These are phyloP conservation scores for Parasteatoda tepidariorum DNA, from an alignment of 1,140 invertebrate genomes.

Conservation along the genomic window DNA sequence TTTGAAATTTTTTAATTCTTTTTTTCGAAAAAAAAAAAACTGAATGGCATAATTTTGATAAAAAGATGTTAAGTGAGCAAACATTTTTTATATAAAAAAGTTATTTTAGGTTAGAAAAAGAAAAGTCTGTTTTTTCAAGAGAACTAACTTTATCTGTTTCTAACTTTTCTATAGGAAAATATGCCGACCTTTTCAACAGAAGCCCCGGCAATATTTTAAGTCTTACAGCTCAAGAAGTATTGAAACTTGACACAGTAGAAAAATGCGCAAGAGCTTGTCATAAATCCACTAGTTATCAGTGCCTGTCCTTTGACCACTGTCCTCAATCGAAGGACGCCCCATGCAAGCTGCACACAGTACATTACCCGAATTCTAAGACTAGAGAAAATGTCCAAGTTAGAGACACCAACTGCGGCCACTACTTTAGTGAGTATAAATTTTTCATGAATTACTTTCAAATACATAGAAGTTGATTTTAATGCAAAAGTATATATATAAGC, in stretches of 20 bases:
- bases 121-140: no score
- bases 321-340: neutral
- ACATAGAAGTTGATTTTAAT: no score
- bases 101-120: no score
- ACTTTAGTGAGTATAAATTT: constrained; percentile 44
- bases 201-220: constrained; percentile 12
- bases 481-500: no score
- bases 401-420: constrained; percentile 38
- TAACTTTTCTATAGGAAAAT: constrained; percentile 33
- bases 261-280: constrained; percentile 34
- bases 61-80: no score
- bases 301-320: constrained; percentile 51
- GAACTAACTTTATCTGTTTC: no score
- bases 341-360: constrained; percentile 25
- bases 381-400: neutral
- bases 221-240: neutral
- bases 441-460: no score
- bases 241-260: neutral
- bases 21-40: no score
- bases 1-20: no score
- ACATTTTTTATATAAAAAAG: no score
- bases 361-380: constrained; percentile 22
- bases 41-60: no score
- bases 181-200: constrained; percentile 34
- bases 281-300: constrained; percentile 1